A percentile compares a stretch with the other conserved stretches of the same genome.
These are phyloP conservation scores for Intellagama lesueurii DNA, from an alignment of 2,797 vertebrate species.

Conservation along the genomic window DNA sequence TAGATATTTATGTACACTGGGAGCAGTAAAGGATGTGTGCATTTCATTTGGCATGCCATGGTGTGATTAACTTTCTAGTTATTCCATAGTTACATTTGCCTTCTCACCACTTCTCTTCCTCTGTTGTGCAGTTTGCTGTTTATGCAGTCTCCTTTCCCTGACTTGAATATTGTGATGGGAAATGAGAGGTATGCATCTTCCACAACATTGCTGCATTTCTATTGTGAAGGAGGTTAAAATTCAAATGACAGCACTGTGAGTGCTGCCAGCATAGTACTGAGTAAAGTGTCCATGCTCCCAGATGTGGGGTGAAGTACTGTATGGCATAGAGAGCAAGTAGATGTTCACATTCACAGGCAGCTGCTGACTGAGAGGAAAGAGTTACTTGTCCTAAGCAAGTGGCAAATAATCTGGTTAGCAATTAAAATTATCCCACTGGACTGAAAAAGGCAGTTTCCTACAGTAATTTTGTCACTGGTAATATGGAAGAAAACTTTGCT, in stretches of 20 bases:
- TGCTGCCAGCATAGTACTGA: background rate
- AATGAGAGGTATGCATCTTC: no score
- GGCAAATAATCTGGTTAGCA: background rate
- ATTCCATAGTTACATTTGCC: background rate
- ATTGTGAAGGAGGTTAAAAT: background rate
- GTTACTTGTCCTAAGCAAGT: background rate
- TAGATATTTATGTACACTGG: background rate
- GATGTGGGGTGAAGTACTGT: background rate
- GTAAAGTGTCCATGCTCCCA: background rate
- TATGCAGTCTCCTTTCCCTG: background rate
- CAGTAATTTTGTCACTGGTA: background rate
- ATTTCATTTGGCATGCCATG: background rate
- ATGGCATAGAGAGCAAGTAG: background rate
- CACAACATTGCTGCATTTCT: background rate
- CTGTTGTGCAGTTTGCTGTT: background rate
- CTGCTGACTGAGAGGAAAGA: background rate
- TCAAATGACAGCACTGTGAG: background rate
- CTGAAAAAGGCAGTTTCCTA: background rate
- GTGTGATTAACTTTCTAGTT: background rate
- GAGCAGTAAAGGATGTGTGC: background rate
- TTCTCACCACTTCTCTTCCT: background rate
- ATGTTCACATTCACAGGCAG: background rate
- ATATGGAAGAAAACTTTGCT: background rate
- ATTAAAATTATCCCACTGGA: background rate
- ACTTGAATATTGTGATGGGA: background rate